Conservation (phyloP, 2,888 invertebrate species). For the Drosophila prostipennis region DNA sequence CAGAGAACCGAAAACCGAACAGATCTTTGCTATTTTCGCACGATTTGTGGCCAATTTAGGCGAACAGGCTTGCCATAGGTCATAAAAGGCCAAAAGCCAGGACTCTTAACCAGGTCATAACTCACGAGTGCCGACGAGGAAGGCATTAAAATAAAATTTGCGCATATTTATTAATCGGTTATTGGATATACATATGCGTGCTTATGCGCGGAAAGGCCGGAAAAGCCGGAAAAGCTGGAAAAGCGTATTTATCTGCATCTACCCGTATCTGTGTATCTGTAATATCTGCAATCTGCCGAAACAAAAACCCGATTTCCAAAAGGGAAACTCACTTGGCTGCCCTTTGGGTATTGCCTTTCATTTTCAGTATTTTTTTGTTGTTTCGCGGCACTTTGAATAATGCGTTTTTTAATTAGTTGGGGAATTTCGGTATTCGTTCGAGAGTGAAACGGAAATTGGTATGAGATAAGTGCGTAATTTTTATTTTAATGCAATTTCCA, state of each 20-base stretch:
- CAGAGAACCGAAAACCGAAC: not conserved
- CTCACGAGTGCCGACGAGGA: constrained; percentile 32
- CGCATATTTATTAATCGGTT: constrained; percentile 67
- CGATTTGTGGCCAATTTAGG: constrained; percentile 65
- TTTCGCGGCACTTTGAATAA: constrained; percentile 19
- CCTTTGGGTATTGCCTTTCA: constrained; percentile 37
- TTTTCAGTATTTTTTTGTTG: constrained; percentile 20
- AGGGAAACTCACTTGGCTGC: constrained; percentile 41
- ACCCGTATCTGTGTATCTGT: no score
- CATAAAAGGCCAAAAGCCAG: constrained; percentile 53
- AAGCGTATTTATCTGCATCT: constrained; percentile 21
- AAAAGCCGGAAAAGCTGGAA: constrained; percentile 25
- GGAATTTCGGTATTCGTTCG: constrained; percentile 12
- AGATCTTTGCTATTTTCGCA: constrained; percentile 48
- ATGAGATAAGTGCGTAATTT: not conserved
- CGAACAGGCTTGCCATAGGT: constrained; percentile 26
- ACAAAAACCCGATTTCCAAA: constrained; percentile 33
- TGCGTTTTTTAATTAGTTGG: constrained; percentile 38
- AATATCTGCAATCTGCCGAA: constrained; percentile 17
- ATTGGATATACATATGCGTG: constrained; percentile 35
- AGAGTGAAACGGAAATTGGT: constrained; percentile 16
- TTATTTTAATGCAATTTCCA: no score
- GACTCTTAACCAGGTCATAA: constrained; percentile 45
- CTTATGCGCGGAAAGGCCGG: constrained; percentile 6
- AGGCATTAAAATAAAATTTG: constrained; percentile 67